A percentile compares a stretch with the other conserved stretches of the same genome.
These are phyloP conservation scores for Tinea trinotella DNA, from an alignment of 2,888 invertebrate genomes.

Conservation along the genomic window DNA sequence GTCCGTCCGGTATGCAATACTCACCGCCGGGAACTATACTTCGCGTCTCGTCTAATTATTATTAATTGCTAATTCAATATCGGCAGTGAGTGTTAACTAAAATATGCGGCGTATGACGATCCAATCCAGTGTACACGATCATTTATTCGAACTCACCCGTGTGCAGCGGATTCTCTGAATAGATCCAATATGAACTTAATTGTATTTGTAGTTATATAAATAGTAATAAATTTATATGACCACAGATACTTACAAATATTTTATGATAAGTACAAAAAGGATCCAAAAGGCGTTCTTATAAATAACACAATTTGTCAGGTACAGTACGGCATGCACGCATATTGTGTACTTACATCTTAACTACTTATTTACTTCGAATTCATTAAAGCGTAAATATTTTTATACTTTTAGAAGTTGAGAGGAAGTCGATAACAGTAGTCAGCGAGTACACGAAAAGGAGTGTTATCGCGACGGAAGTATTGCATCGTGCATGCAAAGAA, in stretches of 20 bases:
- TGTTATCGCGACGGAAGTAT: slow-evolving; percentile 21
- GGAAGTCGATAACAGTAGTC: slow-evolving; percentile 1
- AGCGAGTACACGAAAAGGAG: not conserved
- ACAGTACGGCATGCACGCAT: not conserved
- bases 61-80: slow-evolving; percentile 2
- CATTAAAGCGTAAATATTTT: slow-evolving; percentile 73
- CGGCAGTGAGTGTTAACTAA: slow-evolving; percentile 15
- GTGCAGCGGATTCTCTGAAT: not conserved
- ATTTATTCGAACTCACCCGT: not conserved
- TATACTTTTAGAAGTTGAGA: slow-evolving; percentile 33
- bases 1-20: too few species aligned
- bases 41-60: not conserved
- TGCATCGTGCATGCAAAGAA: slow-evolving; percentile 54
- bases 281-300: not conserved
- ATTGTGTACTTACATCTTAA: slow-evolving; percentile 8
- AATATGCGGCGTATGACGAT: not conserved
- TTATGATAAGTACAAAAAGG: not conserved
- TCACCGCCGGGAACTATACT: too few species aligned
- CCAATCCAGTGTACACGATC: not conserved
- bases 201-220: not conserved
- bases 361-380: slow-evolving; percentile 9
- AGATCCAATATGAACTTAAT: not conserved
- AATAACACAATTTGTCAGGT: not conserved
- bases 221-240: too few species aligned
- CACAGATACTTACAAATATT: too few species aligned